Conservation (phyloP, 1,140 invertebrate species). For the Chrysoperla carnea region DNA sequence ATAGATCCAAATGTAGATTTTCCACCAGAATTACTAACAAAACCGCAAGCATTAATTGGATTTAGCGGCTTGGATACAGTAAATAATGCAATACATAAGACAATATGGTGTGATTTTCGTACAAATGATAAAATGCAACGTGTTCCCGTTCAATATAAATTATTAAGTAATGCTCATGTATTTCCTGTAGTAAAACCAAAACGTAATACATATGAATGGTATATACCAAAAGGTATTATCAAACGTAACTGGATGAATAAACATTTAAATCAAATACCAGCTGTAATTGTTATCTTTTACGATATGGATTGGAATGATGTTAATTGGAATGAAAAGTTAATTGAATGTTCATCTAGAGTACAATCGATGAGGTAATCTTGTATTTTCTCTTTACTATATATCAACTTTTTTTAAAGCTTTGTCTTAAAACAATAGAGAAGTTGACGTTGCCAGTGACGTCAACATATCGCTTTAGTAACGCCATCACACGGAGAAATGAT, state of each 20-base stretch:
- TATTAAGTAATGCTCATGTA: constrained; percentile 57
- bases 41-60: constrained; percentile 67
- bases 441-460: constrained; percentile 1
- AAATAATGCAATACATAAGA: constrained; percentile 71
- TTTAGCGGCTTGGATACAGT: constrained; percentile 70
- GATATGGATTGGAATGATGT: constrained; percentile 95
- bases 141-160: constrained; percentile 70
- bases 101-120: constrained; percentile 84
- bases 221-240: constrained; percentile 89
- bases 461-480: too few relatives aligned
- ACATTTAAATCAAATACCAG: constrained; percentile 77
- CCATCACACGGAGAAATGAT: too few relatives aligned
- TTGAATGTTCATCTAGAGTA: constrained; percentile 80
- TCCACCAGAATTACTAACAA: constrained; percentile 54
- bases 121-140: constrained; percentile 63
- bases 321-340: constrained; percentile 84
- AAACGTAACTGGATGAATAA: constrained; percentile 94
- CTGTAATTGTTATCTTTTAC: constrained; percentile 86
- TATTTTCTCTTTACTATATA: constrained; percentile 1
- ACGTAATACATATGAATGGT: constrained; percentile 86
- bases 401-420: too few relatives aligned
- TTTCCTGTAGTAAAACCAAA: constrained; percentile 84
- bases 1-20: constrained; percentile 30
- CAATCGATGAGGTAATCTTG: constrained; percentile 56
- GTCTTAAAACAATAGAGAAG: neutral